Evolutionary conservation across 2,113 vertebrate genomes (phyloP).

Genomic region (Hippopotamus amphibius): DNA sequence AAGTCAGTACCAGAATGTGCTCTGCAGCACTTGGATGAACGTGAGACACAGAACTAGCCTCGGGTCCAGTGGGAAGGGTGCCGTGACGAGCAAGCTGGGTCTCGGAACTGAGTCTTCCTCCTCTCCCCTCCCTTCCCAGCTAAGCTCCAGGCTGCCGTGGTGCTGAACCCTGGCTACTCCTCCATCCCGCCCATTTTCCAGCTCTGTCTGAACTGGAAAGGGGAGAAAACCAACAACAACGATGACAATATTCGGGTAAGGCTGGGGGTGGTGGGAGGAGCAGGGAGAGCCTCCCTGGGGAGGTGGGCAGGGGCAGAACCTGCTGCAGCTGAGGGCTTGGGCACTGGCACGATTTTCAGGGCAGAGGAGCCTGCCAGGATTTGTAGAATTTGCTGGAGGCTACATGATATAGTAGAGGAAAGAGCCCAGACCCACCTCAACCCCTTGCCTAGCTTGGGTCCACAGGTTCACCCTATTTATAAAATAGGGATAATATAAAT

Average conservation of each 20-base stretch:
- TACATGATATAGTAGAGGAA: not conserved
- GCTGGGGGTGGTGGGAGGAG: accelerated
- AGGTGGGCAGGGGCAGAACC: accelerated
- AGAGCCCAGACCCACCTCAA: not conserved
- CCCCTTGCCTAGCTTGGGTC: not conserved
- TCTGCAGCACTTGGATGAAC: accelerated
- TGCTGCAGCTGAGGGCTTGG: not conserved
- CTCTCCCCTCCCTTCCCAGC: constrained; percentile 84
- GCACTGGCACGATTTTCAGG: not conserved
- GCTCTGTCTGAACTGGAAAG: constrained; percentile 97
- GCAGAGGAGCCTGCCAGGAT: not conserved
- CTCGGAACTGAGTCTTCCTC: not conserved
- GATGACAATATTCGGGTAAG: constrained; percentile 96
- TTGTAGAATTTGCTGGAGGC: not conserved
- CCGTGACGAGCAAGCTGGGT: not conserved
- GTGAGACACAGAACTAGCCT: not conserved
- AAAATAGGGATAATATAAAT: not conserved
- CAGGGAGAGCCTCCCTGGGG: not conserved
- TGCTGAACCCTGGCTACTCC: constrained; percentile 95
- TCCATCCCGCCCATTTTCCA: constrained; percentile 94
- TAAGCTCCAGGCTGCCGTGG: constrained; percentile 93
- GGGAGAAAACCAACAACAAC: constrained; percentile 92
- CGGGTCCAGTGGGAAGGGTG: not conserved
- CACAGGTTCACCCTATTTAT: not conserved
- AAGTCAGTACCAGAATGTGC: not conserved